phyloP scores from a whole-genome alignment of 2,113 vertebrate genomes.

The Numenius arquata region DNA sequence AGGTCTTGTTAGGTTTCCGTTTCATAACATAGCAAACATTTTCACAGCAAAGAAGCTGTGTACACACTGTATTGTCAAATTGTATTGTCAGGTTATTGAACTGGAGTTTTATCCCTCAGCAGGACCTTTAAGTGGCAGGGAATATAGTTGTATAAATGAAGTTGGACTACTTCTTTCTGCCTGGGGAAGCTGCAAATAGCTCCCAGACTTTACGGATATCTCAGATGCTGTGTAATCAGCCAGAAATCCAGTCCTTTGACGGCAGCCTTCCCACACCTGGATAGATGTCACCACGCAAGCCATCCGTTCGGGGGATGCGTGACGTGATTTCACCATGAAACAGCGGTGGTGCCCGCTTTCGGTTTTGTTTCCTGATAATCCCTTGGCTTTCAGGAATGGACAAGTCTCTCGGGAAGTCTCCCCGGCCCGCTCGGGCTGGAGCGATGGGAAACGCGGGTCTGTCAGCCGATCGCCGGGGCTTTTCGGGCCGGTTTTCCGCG shows the following conservation, averaged over 20 bases:
- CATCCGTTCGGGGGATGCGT: accelerated
- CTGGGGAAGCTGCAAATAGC: not conserved
- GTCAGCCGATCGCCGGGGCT: accelerated
- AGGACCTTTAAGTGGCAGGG: not conserved
- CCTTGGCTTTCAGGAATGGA: accelerated
- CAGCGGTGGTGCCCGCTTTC: accelerated
- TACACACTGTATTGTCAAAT: not conserved
- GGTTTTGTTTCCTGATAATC: not conserved
- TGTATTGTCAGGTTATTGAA: not conserved
- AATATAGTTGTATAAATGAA: not conserved
- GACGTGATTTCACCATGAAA: accelerated
- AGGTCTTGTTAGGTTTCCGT: not conserved
- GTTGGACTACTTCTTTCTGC: not conserved
- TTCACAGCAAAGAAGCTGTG: not conserved
- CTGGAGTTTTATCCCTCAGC: not conserved
- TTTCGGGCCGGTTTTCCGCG: not conserved
- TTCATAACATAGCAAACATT: not conserved
- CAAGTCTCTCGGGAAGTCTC: accelerated
- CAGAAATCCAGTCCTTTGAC: not conserved
- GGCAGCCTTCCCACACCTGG: not conserved
- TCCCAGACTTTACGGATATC: accelerated
- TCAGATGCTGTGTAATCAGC: not conserved
- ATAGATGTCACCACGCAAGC: accelerated
- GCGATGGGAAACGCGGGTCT: accelerated
- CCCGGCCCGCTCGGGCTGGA: accelerated